Evolutionary conservation across 2,113 vertebrate species (phyloP).

Genomic region (Ondatra zibethicus): DNA sequence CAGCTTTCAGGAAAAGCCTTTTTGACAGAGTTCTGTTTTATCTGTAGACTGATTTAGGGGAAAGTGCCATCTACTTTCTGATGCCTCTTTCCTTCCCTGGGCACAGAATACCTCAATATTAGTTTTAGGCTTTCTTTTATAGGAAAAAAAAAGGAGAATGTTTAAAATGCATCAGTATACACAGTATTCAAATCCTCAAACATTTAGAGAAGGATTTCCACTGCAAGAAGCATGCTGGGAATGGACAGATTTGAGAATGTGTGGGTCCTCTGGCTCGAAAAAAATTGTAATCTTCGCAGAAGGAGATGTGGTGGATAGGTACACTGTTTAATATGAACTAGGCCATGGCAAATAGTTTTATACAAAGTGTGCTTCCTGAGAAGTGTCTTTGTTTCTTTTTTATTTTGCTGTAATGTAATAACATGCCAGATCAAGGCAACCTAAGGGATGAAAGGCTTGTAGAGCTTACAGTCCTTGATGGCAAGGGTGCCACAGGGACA

Average conservation of each 20-base stretch:
- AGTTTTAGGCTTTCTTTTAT: conserved; percentile 52
- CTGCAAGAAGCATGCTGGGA: not conserved
- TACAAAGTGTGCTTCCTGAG: not conserved
- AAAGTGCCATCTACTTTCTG: not conserved
- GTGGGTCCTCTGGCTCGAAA: conserved; percentile 28
- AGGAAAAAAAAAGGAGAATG: not conserved
- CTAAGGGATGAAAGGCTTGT: not conserved
- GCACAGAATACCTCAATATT: conserved; percentile 12
- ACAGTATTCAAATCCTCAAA: conserved; percentile 47
- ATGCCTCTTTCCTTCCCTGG: not conserved
- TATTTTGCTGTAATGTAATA: not conserved
- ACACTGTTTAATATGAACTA: conserved; percentile 13
- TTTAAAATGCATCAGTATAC: not conserved
- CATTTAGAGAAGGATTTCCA: conserved; percentile 67
- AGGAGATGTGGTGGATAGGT: not conserved
- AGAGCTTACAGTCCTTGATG: too few relatives aligned
- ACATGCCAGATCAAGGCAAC: not conserved
- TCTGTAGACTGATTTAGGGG: conserved; percentile 4
- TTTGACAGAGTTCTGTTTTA: conserved; percentile 23
- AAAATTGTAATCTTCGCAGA: not conserved
- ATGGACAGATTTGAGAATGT: conserved; percentile 25
- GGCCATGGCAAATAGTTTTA: not conserved
- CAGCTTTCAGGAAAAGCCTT: not conserved
- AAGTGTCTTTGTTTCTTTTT: not conserved
- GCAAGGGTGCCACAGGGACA: not conserved